Percentiles rank a stretch among this genome's conserved stretches.
Conservation (phyloP, 2,113 vertebrate genomes). For the Tachysurus fulvidraco region DNA sequence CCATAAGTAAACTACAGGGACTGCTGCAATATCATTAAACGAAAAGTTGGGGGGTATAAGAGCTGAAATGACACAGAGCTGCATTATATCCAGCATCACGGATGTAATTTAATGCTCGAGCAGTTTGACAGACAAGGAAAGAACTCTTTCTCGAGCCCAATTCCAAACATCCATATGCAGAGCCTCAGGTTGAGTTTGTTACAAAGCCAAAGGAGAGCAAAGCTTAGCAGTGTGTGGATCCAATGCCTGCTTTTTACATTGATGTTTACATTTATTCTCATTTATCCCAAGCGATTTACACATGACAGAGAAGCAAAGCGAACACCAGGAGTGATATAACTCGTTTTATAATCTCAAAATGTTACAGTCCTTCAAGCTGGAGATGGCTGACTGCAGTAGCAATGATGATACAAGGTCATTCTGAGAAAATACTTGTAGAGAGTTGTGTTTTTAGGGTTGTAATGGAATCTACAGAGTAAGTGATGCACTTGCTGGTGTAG, state of each 20-base stretch:
- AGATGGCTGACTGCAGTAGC: background rate
- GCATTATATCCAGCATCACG: conserved; percentile 15
- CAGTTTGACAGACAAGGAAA: background rate
- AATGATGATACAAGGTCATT: background rate
- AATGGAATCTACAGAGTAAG: background rate
- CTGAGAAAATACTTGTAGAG: background rate
- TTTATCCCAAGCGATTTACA: background rate
- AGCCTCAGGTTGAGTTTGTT: conserved; percentile 1
- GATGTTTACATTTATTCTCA: background rate
- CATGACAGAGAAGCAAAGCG: background rate
- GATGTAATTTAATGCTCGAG: conserved; percentile 25
- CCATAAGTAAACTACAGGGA: background rate
- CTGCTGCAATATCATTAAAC: background rate
- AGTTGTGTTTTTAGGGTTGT: background rate
- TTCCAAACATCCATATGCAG: background rate
- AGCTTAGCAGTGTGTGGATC: background rate
- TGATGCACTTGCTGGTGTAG: background rate
- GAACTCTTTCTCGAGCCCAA: background rate
- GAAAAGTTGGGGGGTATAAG: background rate
- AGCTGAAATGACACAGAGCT: background rate
- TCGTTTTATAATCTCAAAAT: background rate
- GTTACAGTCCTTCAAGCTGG: background rate
- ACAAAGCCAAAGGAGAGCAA: background rate
- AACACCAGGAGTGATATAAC: background rate
- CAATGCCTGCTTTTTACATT: background rate